These are phyloP conservation scores for Mormyrops boulengeri DNA, from an alignment of 2,797 vertebrate genomes.

Conservation along the genomic window DNA sequence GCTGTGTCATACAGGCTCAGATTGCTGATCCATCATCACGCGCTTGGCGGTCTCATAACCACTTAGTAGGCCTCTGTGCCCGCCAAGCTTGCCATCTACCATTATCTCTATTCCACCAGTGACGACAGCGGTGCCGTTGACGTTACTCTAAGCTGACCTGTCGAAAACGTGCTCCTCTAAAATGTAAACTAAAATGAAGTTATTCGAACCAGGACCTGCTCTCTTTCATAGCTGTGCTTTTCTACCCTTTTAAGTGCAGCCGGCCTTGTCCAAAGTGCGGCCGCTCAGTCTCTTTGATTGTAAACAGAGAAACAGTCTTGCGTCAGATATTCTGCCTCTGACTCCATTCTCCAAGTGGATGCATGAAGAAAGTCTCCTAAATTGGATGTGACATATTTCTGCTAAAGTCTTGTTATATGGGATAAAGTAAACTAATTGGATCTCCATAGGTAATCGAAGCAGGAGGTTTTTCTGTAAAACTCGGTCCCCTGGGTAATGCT, in stretches of 20 bases:
- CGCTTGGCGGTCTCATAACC: conserved; percentile 29
- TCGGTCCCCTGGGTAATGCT: conserved; percentile 3
- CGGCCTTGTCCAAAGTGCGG: neutral
- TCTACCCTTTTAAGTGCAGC: conserved; percentile 5
- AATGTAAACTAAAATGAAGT: neutral
- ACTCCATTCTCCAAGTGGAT: neutral
- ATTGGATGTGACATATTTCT: conserved; percentile 39
- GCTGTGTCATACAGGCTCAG: conserved; percentile 28
- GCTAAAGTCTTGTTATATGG: conserved; percentile 39
- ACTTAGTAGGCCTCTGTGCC: conserved; percentile 34
- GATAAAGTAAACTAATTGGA: conserved; percentile 46
- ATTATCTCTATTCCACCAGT: conserved; percentile 36
- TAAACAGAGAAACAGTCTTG: neutral
- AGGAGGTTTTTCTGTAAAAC: conserved; percentile 20
- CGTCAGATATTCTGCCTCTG: neutral
- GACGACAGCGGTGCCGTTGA: conserved; percentile 35
- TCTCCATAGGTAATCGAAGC: conserved; percentile 28
- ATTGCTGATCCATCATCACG: conserved; percentile 25
- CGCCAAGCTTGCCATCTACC: conserved; percentile 37
- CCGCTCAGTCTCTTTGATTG: neutral
- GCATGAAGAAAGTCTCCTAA: conserved; percentile 8
- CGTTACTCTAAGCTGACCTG: conserved; percentile 27
- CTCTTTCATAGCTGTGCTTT: conserved; percentile 28
- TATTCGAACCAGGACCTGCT: conserved; percentile 28
- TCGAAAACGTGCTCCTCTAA: neutral